Base-by-base conservation (phyloP, 2,888 invertebrate genomes). In the Catocala fraxini region DNA sequence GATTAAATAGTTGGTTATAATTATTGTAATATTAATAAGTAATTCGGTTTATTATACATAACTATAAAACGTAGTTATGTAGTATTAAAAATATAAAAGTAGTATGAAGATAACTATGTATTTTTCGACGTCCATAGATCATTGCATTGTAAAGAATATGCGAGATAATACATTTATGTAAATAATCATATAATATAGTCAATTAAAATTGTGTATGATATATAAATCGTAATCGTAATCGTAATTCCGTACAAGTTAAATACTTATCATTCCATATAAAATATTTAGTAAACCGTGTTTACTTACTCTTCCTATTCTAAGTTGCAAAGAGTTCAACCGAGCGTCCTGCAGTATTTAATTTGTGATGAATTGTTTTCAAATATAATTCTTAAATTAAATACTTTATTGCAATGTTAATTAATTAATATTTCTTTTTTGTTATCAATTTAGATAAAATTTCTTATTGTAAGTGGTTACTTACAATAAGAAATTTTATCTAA, bases 321-420 rank as follows among this genome's bases (percentile, higher is more conserved):
- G 68, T 64, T 64, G 42, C 52, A 66, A 58, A 69, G 15, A 72
- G 71, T 79, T 75, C 60, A 79, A 74, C 67, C 54, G 68, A 63
- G 49, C 70, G 58, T 63, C 63, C 53, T 69, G 56, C 80, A 84
- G 83, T 81, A 82, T 82, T 82, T 73, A 54, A 66, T 65, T 71
- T 76, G 79, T 81, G 80, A 80, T 80, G 59, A 72, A 57, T 70
- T 75, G 68, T 67, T 66, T 67, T 67, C 68, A 64, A 63, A 65
- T 55, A 49, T 75, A 62, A 65, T 55, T 25, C 42, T 11, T 61
- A 46, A 54, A 53, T 49, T 35, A 55, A 45, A 51, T 63, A 65
- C 41, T 79, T 72, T 75, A 74, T 67, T 56, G 56, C 39, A 39
- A 64, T 77, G 80, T 80, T 83, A 74, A 48, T 53, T 53, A 53